Base-by-base conservation (phyloP, 2,888 invertebrate genomes). In the Megalurothrips usitatus region DNA sequence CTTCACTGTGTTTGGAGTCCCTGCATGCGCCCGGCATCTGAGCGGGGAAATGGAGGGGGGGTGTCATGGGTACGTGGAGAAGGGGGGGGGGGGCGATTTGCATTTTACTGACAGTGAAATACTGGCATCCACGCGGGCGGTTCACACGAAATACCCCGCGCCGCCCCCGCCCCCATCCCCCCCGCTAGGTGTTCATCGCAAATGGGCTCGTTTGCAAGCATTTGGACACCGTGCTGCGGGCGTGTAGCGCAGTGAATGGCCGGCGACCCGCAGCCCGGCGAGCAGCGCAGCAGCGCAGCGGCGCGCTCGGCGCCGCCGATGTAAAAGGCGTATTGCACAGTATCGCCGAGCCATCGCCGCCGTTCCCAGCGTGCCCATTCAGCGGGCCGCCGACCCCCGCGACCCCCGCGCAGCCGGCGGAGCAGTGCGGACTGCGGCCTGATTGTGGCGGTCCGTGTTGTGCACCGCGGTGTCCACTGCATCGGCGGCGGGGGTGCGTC, bases 91-190 rank as follows among this genome's bases (percentile, higher is more conserved):
- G 26, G 68, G 8, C 68, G 68, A 75, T 75, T 75, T 75, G 68
- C 68, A 75, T 75, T 75, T 75, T 75, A 75, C 68, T 75, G 68
- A 75, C 68, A 75, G 68, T 75, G 68, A 75, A 75, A 75, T 75
- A 75, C 68, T 75, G 68, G 68, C 23, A 75, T 75, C 68, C 68
- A 75, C 11, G 68, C 68, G 68, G 68, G 26, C 8, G 26, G 26
- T 75, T 75, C 68, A 23, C 68, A 75, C 26, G 68, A 75, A 75
- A 75, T 10, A 23, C 9, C 26, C 68, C 26, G 23, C 3, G 14
- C 52, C 58, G 1, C 17, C 26, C 68, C 9, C 68, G 26, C 12
- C 10, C 6, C 34, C n/a, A 52, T 52, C 58, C 11, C 58, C 23
- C 68, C 10, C 68, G 26, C 19, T 52, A 75, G 68, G 68, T 75